phyloP scores from a whole-genome alignment of 2,888 invertebrate species.

The Melieria crassipennis region DNA sequence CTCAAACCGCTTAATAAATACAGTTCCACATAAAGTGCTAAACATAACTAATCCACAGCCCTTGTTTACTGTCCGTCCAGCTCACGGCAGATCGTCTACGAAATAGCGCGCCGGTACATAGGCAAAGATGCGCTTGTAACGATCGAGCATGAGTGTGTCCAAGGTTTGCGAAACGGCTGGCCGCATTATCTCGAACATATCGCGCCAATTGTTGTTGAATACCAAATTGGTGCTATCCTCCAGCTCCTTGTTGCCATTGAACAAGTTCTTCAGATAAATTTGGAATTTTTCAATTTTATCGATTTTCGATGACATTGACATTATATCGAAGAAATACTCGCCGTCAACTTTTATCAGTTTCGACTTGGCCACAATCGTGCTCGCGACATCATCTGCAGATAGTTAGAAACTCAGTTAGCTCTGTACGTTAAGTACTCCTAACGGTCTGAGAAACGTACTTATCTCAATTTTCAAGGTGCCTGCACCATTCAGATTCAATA shows the following conservation, averaged over 20 bases:
- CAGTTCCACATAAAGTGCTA: neutral
- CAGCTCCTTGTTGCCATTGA: slow-evolving; percentile 58
- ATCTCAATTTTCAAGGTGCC: slow-evolving; percentile 70
- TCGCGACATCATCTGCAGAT: slow-evolving; percentile 43
- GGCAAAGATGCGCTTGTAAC: slow-evolving; percentile 72
- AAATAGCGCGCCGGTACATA: slow-evolving; percentile 75
- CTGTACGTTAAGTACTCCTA: neutral
- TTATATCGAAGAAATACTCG: slow-evolving; percentile 71
- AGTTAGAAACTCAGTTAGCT: neutral
- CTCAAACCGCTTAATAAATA: neutral
- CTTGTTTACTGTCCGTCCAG: neutral
- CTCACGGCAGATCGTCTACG: slow-evolving; percentile 68
- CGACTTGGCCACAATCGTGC: slow-evolving; percentile 40
- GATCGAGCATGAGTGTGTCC: slow-evolving; percentile 72
- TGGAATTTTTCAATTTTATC: slow-evolving; percentile 71
- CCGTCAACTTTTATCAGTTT: slow-evolving; percentile 35
- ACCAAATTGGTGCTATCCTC: slow-evolving; percentile 77
- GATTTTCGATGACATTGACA: slow-evolving; percentile 72
- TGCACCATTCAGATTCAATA: slow-evolving; percentile 73
- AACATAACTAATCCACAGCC: too few species aligned
- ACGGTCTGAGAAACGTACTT: slow-evolving; percentile 66
- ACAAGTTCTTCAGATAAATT: slow-evolving; percentile 74
- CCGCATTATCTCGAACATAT: slow-evolving; percentile 73
- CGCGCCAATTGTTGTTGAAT: slow-evolving; percentile 76
- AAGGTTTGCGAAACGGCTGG: slow-evolving; percentile 75